Evolutionary conservation across 2,113 vertebrate species (phyloP), one percentile per base, ranked within the genome.

Genomic region (Dromas ardeola): DNA sequence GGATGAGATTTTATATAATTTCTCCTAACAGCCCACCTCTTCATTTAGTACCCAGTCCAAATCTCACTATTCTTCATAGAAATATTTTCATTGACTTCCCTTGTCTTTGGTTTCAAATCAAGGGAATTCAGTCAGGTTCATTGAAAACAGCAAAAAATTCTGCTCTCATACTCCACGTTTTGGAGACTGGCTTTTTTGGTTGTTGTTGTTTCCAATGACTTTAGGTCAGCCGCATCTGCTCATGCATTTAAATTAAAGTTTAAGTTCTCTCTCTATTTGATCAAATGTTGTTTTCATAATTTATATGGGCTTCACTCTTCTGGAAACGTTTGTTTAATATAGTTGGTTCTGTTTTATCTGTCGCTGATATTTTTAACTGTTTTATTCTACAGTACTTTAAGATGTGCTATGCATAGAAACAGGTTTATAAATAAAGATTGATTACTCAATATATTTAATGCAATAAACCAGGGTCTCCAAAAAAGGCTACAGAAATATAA

Each of bases 241-340:
- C 58, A 95, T 97, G 90, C 85, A 97, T 97, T 98, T 98, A 98
- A 97, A 97, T 97, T 87, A 93, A 98, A 95, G 62, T 93, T 98
- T 96, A 98, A 97, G 70, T 91, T 81, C 13, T 88, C 74, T 83
- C 23, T 88, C 56, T 97, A 63, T 94, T 81, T 96, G 50, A 96
- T 96, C 90, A 95, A 97, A 94, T 91, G 38, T 84, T 96, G 56
- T 83, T 96, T 96, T 93, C 42, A 93, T 96, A 96, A 97, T 97
- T 97, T 95, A 96, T 72, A 74, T 86, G n/a, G 52, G 36, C 29
- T 53, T 76, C 45, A 69, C 16, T 95, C 59, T 92, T 94, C 76
- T 89, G 56, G 19, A 97, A 97, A 94, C 55, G 63, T 91, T 97
- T 95, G 38, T 95, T 96, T 69, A 95, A 91, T 95, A 84, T 10